These are phyloP conservation scores for Takifugu ocellatus DNA, from an alignment of 2,797 vertebrate species.

Conservation along the genomic window DNA sequence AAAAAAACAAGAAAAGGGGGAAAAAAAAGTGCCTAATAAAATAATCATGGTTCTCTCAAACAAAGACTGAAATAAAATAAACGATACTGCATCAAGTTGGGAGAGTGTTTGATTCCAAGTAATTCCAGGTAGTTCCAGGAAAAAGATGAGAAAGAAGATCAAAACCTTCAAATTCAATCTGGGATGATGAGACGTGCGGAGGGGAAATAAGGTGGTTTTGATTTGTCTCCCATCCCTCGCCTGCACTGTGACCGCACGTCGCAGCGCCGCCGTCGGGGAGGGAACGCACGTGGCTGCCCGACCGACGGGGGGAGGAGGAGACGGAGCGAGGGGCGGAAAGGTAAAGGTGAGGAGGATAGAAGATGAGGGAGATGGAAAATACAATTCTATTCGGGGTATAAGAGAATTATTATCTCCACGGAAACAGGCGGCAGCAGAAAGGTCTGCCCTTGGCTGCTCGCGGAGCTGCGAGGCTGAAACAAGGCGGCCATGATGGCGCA, in stretches of 20 bases:
- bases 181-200: slow-evolving; percentile 60
- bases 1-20: not conserved
- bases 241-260: slow-evolving; percentile 59
- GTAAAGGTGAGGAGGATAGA: slow-evolving; percentile 57
- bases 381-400: slow-evolving; percentile 71
- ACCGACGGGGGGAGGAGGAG: slow-evolving; percentile 31
- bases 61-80: not conserved
- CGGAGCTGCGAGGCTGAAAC: slow-evolving; percentile 20
- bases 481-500: slow-evolving; percentile 10
- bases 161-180: slow-evolving; percentile 77
- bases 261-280: slow-evolving; percentile 47
- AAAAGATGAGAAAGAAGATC: slow-evolving; percentile 69
- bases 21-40: not conserved
- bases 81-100: slow-evolving; percentile 39
- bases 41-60: not conserved
- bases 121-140: slow-evolving; percentile 60
- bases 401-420: slow-evolving; percentile 69
- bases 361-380: slow-evolving; percentile 59
- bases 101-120: slow-evolving; percentile 55
- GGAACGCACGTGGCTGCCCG: slow-evolving; percentile 29
- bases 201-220: slow-evolving; percentile 72
- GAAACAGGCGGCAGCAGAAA: slow-evolving; percentile 58
- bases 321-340: slow-evolving; percentile 39
- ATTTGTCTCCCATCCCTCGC: slow-evolving; percentile 70
- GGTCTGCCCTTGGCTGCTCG: slow-evolving; percentile 50